phyloP scores from a whole-genome alignment of 1,140 invertebrate genomes.

The Diabrotica undecimpunctata region DNA sequence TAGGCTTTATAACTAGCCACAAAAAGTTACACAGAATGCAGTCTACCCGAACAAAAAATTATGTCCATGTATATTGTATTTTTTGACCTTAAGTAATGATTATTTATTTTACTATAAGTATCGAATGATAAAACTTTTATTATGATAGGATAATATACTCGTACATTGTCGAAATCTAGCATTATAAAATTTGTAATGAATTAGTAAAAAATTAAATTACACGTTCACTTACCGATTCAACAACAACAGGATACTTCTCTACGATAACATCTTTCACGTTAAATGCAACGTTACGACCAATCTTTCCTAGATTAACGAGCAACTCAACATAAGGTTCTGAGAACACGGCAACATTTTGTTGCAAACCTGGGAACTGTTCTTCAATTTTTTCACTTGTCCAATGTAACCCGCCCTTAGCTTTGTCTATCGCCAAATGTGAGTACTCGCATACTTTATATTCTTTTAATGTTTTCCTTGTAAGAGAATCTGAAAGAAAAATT shows the following conservation, averaged over 20 bases:
- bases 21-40: no score
- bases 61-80: no score
- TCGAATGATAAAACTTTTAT: no score
- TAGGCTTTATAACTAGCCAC: no score
- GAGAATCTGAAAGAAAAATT: conserved; percentile 12
- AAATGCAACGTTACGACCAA: conserved; percentile 55
- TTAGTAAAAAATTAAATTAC: no score
- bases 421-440: conserved; percentile 52
- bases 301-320: conserved; percentile 52
- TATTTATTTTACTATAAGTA: no score
- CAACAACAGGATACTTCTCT: conserved; percentile 62
- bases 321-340: conserved; percentile 60
- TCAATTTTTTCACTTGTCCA: conserved; percentile 49
- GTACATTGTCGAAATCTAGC: no score
- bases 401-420: conserved; percentile 53
- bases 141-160: no score
- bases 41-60: no score
- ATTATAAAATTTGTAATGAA: no score
- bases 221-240: conserved; percentile 53
- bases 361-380: conserved; percentile 63
- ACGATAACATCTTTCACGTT: conserved; percentile 54
- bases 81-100: no score
- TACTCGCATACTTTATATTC: conserved; percentile 50
- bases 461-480: conserved; percentile 14
- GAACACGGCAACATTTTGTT: conserved; percentile 53